These are phyloP conservation scores for Corythornis leucogaster DNA, from an alignment of 2,797 vertebrate genomes.

Conservation along the genomic window DNA sequence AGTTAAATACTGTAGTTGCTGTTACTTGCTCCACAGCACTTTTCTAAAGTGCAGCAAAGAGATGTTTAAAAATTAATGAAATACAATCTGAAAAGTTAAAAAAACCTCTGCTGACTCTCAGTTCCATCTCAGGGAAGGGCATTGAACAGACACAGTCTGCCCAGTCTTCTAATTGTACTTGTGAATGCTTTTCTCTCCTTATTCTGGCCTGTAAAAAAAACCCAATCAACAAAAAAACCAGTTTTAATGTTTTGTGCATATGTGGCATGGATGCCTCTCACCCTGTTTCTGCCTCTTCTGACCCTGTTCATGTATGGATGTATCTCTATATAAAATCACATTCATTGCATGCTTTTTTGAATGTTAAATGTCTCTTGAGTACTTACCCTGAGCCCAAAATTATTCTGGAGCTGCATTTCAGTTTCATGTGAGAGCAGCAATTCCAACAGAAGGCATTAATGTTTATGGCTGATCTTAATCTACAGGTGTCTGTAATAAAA, in stretches of 20 bases:
- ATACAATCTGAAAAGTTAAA: neutral
- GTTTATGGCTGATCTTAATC: neutral
- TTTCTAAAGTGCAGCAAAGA: neutral
- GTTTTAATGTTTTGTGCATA: neutral
- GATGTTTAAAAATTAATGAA: neutral
- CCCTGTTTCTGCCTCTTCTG: neutral
- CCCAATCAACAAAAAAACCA: too few relatives aligned
- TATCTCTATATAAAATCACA: neutral
- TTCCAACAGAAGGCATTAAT: neutral
- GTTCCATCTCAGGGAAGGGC: neutral
- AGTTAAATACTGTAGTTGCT: neutral
- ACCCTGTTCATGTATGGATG: neutral
- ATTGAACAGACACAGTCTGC: neutral
- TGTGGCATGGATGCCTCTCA: neutral
- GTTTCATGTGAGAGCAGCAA: neutral
- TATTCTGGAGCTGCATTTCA: neutral
- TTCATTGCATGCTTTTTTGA: neutral
- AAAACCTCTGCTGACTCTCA: neutral
- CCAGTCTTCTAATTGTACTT: neutral
- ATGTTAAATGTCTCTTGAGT: neutral
- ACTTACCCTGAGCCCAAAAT: neutral
- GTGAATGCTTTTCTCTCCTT: neutral
- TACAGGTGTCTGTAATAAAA: neutral
- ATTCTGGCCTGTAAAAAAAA: neutral
- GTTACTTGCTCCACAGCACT: neutral